Evolutionary conservation across 2,888 invertebrate species (phyloP), one percentile per base, ranked within the genome.

Genomic region (Ennomos fuscantarius): DNA sequence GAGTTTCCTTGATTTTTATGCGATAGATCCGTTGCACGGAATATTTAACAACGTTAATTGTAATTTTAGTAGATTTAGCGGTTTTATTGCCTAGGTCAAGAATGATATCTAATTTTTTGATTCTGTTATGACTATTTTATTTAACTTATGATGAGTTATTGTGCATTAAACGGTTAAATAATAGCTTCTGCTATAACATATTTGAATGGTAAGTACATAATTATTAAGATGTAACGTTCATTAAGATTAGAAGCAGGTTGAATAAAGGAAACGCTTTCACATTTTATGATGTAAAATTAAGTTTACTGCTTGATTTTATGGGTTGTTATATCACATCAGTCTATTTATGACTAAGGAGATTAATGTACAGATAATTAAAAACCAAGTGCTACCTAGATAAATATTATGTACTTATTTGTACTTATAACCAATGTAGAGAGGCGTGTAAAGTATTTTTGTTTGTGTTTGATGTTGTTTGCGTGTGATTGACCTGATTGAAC

Each of bases 1-100:
- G 60, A 45, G 62, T 60, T 67, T 67, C 63, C 65, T 63, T 63
- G 59, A 65, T 62, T 54, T 62, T 65, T 51, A 62, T 54, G 59
- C 54, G 46, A 55, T 56, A 51, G 57, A 60, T 62, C 52, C 57
- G 60, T 48, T 55, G 60, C 56, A 57, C 42, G 48, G 44, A n/a
- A 48, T 11, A 9, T 46, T 45, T 40, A 37, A 9, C 9, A 15
- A 12, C 24, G 15, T 40, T 48, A 48, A 40, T 45, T 47, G 43
- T 24, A 46, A 47, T 46, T 46, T 36, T 42, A 31, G 9, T 45
- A 33, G 9, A 43, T 41, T 49, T 53, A 49, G 44, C 9, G 11
- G 13, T 36, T 50, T 46, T 46, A 51, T 46, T 61, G 31, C 33
- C 11, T 54, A 56, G 57, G 50, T 56, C 45, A 53, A 24, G 41